These are phyloP conservation scores for Alviniconcha marisindica DNA, from an alignment of 1,140 invertebrate genomes.

Conservation along the genomic window DNA sequence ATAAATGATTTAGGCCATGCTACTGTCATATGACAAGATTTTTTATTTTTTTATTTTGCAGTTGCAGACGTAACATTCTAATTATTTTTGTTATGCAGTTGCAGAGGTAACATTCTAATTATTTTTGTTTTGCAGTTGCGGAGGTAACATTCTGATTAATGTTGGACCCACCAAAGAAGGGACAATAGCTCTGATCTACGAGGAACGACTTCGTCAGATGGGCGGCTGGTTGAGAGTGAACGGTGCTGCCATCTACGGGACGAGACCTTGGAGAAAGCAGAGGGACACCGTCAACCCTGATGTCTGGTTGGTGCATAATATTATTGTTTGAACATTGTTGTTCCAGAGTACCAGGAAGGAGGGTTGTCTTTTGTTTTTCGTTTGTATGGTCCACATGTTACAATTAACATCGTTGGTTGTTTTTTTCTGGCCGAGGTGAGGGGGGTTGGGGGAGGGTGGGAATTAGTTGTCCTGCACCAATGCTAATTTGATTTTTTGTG, in stretches of 20 bases:
- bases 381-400: neutral
- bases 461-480: too few species aligned
- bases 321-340: too few species aligned
- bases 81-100: too few species aligned
- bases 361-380: neutral
- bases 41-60: too few species aligned
- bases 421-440: neutral
- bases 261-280: slow-evolving; percentile 29
- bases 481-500: too few species aligned
- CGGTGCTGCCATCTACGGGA: slow-evolving; percentile 35
- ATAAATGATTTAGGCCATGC: too few species aligned
- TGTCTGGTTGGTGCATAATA: slow-evolving; percentile 25
- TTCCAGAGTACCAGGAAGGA: neutral
- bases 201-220: slow-evolving; percentile 39
- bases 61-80: too few species aligned
- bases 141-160: slow-evolving; percentile 37
- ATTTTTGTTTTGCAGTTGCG: slow-evolving; percentile 12
- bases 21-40: too few species aligned
- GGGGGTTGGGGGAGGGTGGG: neutral
- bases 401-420: neutral
- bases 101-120: too few species aligned
- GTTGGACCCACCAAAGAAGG: slow-evolving; percentile 42
- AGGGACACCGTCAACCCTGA: slow-evolving; percentile 31
- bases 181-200: slow-evolving; percentile 30
- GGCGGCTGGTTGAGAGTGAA: slow-evolving; percentile 35